These are phyloP conservation scores for Odontesthes bonariensis DNA, from an alignment of 2,113 vertebrate species.

Conservation along the genomic window DNA sequence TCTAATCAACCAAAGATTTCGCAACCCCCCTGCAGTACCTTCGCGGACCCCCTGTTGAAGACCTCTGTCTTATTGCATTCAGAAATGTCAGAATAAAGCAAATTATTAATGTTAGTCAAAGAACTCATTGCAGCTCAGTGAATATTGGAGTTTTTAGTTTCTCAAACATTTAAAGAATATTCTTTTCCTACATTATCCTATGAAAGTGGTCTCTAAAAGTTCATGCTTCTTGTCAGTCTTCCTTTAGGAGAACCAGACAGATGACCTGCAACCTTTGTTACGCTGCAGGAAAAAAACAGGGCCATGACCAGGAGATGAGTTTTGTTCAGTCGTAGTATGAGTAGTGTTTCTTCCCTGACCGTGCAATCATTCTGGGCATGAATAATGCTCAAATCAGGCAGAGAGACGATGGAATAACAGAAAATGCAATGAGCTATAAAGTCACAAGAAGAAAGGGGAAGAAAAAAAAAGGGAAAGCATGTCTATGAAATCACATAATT, in stretches of 20 bases:
- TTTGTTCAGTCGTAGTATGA: too few relatives aligned
- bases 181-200: too few relatives aligned
- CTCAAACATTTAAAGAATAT: too few relatives aligned
- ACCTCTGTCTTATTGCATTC: too few relatives aligned
- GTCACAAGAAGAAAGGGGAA: slow-evolving; percentile 39
- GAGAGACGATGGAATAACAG: slow-evolving; percentile 6
- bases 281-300: slow-evolving; percentile 1
- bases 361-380: background rate
- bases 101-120: too few relatives aligned
- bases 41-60: too few relatives aligned
- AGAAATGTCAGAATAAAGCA: too few relatives aligned
- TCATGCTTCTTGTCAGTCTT: background rate
- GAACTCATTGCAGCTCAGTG: too few relatives aligned
- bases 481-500: slow-evolving; percentile 75
- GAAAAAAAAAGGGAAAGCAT: slow-evolving; percentile 59
- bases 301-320: slow-evolving; percentile 2
- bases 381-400: slow-evolving; percentile 24
- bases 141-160: too few relatives aligned
- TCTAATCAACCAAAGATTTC: too few relatives aligned
- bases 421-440: slow-evolving; percentile 45
- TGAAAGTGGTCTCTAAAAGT: too few relatives aligned
- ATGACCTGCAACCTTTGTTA: slow-evolving; percentile 21
- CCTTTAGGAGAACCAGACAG: background rate
- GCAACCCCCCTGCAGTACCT: too few relatives aligned
- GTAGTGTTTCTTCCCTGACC: background rate